A percentile compares a stretch with the other conserved stretches of the same genome.
Evolutionary conservation across 2,888 invertebrate species (phyloP).

Genomic region (Hydroisotoma schaefferi): DNA sequence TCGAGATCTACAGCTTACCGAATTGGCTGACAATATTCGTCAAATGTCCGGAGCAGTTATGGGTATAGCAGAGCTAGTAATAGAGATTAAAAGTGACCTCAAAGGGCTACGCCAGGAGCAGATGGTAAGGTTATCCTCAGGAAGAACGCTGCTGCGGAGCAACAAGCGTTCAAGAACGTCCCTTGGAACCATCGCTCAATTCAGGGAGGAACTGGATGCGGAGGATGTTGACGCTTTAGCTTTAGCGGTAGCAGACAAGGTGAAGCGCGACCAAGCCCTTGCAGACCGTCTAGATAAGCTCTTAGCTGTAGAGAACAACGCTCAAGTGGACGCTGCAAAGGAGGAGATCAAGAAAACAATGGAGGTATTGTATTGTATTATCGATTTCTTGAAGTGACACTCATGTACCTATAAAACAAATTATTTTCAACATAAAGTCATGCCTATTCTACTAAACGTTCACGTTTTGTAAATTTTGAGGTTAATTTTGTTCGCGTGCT

Average conservation of each 20-base stretch:
- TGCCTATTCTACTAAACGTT: no score
- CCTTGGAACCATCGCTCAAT: no score
- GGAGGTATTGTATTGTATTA: no score
- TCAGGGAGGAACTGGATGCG: not conserved
- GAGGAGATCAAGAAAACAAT: slow-evolving; percentile 38
- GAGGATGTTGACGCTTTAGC: not conserved
- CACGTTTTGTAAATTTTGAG: no score
- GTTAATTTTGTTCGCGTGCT: slow-evolving; percentile 45
- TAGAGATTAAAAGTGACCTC: slow-evolving; percentile 36
- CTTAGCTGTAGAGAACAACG: slow-evolving; percentile 33
- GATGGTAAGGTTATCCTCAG: not conserved
- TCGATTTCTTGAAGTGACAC: no score
- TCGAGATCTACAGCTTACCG: slow-evolving; percentile 28
- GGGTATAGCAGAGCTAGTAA: slow-evolving; percentile 42
- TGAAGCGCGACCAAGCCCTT: slow-evolving; percentile 25
- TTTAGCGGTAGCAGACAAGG: not conserved
- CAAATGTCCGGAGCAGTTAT: slow-evolving; percentile 38
- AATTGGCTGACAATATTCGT: slow-evolving; percentile 35
- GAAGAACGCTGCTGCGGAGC: not conserved
- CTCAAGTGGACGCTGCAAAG: slow-evolving; percentile 39
- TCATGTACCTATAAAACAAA: no score
- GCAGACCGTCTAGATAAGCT: slow-evolving; percentile 43
- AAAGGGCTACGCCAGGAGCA: slow-evolving; percentile 9
- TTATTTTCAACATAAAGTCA: no score
- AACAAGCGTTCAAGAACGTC: no score